Evolutionary conservation across 1,140 invertebrate species (phyloP).

Genomic region (Macrosteles quadrilineatus): DNA sequence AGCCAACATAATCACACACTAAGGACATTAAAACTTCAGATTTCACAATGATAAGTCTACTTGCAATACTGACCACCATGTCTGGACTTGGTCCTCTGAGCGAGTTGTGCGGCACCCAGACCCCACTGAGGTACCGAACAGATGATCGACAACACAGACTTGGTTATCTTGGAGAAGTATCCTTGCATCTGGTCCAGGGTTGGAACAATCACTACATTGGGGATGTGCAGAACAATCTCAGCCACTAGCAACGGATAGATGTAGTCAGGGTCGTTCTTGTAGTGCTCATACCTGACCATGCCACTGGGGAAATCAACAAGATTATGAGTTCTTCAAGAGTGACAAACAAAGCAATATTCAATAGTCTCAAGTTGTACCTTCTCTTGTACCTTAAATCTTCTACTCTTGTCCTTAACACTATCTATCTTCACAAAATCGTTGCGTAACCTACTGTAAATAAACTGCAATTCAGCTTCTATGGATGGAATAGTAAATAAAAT

Average conservation of each 20-base stretch:
- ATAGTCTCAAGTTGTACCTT: too few relatives aligned
- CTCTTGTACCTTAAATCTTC: too few relatives aligned
- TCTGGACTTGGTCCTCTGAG: not conserved
- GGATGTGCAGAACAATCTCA: conserved; percentile 63
- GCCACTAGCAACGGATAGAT: conserved; percentile 57
- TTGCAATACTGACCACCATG: too few relatives aligned
- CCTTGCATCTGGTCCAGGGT: conserved; percentile 72
- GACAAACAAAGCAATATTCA: too few relatives aligned
- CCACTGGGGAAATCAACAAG: not conserved
- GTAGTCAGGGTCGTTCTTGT: not conserved
- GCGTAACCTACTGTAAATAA: too few relatives aligned
- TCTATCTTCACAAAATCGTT: too few relatives aligned
- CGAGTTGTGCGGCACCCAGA: not conserved
- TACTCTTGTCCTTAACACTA: too few relatives aligned
- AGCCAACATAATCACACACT: too few relatives aligned
- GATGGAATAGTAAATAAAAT: too few relatives aligned
- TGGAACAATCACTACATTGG: conserved; percentile 60
- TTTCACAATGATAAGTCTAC: conserved; percentile 16
- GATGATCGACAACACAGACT: conserved; percentile 62
- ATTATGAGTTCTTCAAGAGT: too few relatives aligned
- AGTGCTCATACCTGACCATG: conserved; percentile 44
- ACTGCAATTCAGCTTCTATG: too few relatives aligned
- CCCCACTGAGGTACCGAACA: conserved; percentile 72
- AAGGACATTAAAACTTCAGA: too few relatives aligned
- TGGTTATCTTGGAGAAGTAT: conserved; percentile 65